Evolutionary conservation across 2,113 vertebrate species (phyloP).

Genomic region (Rattus rattus): DNA sequence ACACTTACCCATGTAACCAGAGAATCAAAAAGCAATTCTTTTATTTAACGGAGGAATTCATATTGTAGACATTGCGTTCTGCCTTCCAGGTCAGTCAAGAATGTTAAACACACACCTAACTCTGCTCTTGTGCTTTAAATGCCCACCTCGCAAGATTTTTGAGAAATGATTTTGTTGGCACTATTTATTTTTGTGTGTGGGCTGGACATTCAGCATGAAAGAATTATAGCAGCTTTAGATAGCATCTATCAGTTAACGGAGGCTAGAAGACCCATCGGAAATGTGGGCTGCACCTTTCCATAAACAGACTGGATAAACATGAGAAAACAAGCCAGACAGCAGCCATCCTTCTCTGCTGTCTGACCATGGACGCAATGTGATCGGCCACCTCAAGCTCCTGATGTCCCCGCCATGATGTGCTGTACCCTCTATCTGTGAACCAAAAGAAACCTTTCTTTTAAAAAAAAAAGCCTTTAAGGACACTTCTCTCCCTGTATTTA

Average conservation of each 20-base stretch:
- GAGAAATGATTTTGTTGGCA: background rate
- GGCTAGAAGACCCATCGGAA: background rate
- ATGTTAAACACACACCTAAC: background rate
- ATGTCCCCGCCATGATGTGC: background rate
- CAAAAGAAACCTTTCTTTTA: background rate
- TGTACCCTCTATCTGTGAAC: background rate
- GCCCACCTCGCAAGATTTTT: constrained; percentile 10
- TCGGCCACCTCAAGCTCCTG: background rate
- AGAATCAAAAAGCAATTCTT: constrained; percentile 37
- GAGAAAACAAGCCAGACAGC: background rate
- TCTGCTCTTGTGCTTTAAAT: background rate
- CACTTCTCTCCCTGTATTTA: background rate
- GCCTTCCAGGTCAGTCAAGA: constrained; percentile 36
- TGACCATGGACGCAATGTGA: background rate
- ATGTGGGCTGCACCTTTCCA: background rate
- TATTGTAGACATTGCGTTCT: background rate
- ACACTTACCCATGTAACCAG: background rate
- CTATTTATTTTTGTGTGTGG: background rate
- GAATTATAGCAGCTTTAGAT: background rate
- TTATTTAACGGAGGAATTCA: background rate
- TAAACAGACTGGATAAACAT: background rate
- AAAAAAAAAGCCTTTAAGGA: background rate
- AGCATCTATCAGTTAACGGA: too few relatives aligned
- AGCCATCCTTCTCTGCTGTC: background rate
- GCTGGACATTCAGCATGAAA: background rate